phyloP scores from a whole-genome alignment of 2,113 vertebrate species.

The Strix aluco region DNA sequence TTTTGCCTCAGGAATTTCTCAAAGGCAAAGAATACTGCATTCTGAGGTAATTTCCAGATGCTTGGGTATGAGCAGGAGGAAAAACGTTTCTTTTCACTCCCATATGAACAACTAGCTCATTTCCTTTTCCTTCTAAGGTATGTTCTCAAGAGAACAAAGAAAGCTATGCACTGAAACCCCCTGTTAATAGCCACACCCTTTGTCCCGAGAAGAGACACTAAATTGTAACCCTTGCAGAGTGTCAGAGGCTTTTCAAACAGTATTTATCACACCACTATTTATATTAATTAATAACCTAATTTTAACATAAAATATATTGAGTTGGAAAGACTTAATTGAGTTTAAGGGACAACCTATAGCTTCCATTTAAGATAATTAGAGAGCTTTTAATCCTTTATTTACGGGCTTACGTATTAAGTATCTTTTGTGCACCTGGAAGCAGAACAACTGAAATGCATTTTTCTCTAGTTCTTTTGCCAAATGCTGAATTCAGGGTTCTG shows the following conservation, averaged over 20 bases:
- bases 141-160: background rate
- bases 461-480: background rate
- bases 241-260: background rate
- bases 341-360: background rate
- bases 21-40: background rate
- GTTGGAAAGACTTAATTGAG: background rate
- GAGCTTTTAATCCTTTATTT: background rate
- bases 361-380: background rate
- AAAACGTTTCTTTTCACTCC: background rate
- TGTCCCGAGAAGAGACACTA: background rate
- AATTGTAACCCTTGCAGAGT: background rate
- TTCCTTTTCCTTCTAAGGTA: slow-evolving; percentile 5
- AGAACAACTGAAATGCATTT: background rate
- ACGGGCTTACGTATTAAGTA: background rate
- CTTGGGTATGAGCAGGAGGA: background rate
- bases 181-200: background rate
- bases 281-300: background rate
- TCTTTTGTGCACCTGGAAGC: background rate
- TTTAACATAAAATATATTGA: background rate
- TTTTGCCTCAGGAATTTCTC: background rate
- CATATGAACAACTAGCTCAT: background rate
- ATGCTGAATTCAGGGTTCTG: background rate
- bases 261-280: background rate
- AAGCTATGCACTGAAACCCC: background rate
- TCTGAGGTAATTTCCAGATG: background rate